These are phyloP conservation scores for Tachypleus tridentatus DNA, from an alignment of 1,140 invertebrate genomes.

Conservation along the genomic window DNA sequence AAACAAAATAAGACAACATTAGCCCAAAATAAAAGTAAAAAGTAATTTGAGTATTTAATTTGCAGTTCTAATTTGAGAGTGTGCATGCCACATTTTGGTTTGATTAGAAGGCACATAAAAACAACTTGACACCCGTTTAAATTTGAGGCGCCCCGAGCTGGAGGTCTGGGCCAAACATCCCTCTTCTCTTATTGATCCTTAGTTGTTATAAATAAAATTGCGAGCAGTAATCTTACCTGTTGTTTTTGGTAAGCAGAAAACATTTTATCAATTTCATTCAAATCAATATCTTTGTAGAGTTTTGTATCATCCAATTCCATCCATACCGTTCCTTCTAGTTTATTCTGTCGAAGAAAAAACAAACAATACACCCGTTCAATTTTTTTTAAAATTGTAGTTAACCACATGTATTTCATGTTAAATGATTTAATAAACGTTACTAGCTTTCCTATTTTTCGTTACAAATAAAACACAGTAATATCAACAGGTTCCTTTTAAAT, in stretches of 20 bases:
- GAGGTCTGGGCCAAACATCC: too few relatives aligned
- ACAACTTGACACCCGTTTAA: too few relatives aligned
- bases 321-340: constrained; percentile 70
- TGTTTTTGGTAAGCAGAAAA: constrained; percentile 95
- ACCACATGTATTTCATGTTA: neutral
- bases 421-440: constrained; percentile 24
- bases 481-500: too few relatives aligned
- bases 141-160: too few relatives aligned
- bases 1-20: too few relatives aligned
- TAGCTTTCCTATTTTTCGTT: too few relatives aligned
- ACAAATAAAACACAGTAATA: too few relatives aligned
- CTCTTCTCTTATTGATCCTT: neutral
- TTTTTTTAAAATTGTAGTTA: neutral
- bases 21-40: too few relatives aligned
- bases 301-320: constrained; percentile 84
- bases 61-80: too few relatives aligned
- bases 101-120: too few relatives aligned
- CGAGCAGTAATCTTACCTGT: constrained; percentile 27
- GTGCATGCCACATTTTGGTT: too few relatives aligned
- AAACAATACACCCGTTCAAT: neutral
- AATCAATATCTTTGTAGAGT: constrained; percentile 77
- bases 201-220: neutral
- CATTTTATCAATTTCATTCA: constrained; percentile 80
- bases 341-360: neutral
- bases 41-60: too few relatives aligned